Base-by-base conservation (phyloP, 2,113 vertebrate species). In the Salvelinus fontinalis region DNA sequence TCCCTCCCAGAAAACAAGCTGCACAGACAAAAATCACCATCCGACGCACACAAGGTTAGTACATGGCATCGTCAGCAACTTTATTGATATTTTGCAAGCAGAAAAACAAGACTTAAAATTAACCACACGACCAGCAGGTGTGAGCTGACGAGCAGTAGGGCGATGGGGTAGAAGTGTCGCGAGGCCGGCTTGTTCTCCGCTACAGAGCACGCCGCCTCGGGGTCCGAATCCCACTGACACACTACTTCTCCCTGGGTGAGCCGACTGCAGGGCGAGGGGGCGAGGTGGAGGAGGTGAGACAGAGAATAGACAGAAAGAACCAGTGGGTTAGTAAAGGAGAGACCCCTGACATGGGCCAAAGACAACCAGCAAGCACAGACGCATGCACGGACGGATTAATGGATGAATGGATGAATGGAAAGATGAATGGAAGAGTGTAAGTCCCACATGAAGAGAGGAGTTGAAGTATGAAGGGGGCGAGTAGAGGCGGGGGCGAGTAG, bases 21-120 rank as follows among this genome's bases (percentile, higher is more conserved):
- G 8, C 39, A 62, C 59, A 62, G 9, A 62, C 59, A 9, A 24
- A 62, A 62, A 62, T 8, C 59, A 62, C 59, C 59, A 62, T 5
- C 6, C 1, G n/a, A 62, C 2, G 54, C 20, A 62, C 18, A 65
- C 20, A 24, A 54, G 29, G 27, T 67, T 11, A 67, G 66, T 67
- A 31, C 5, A 54, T 9, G 83, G 86, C 86, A 85, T 87, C 88
- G 84, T 87, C 85, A 91, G 91, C 88, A 94, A 54, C 89, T 96
- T 97, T 96, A 99, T 96, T 99, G 98, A 93, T 99, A 99, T 97
- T 99, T 99, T 94, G 98, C 98, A 95, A 99, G 95, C 91, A 99
- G 94, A 95, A 99, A 96, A 86, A 98, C 97, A 88, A 99, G 97
- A 97, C 98, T 99, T 95, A 99, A 94, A 94, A 99, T 99, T 91